phyloP scores from a whole-genome alignment of 2,113 vertebrate genomes.

The Peromyscus polionotus region DNA sequence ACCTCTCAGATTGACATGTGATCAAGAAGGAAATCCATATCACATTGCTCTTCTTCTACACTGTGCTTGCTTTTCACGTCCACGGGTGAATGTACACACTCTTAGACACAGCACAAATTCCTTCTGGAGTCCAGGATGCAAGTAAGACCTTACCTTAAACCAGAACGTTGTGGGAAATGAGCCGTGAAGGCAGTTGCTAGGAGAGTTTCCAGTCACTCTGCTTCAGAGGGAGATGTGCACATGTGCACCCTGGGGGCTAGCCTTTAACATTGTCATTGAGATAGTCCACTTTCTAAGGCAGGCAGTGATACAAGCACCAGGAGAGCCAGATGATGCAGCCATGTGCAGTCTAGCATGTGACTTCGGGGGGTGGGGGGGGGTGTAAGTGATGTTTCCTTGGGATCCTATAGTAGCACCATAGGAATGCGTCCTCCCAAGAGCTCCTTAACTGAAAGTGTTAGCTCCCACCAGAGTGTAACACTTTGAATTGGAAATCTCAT shows the following conservation, averaged over 20 bases:
- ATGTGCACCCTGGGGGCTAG: background rate
- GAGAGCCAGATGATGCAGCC: background rate
- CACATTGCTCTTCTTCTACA: background rate
- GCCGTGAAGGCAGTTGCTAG: background rate
- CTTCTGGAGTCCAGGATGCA: background rate
- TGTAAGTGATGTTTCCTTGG: background rate
- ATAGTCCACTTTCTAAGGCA: background rate
- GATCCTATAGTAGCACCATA: background rate
- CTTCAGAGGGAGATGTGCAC: background rate
- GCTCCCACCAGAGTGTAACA: background rate
- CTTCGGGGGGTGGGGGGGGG: background rate
- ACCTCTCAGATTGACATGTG: background rate
- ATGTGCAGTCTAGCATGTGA: background rate
- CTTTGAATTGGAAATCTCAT: constrained; percentile 56
- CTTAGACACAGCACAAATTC: background rate
- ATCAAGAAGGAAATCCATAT: background rate
- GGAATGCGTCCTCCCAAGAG: constrained; percentile 29
- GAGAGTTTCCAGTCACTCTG: background rate
- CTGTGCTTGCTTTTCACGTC: background rate
- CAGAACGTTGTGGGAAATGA: background rate
- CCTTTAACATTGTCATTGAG: background rate
- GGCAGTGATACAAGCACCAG: background rate
- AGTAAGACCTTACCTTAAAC: constrained; percentile 34
- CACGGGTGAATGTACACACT: background rate
- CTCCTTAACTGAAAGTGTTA: constrained; percentile 51